Conservation (phyloP, 1,140 invertebrate genomes). For the Drusus annulatus region DNA sequence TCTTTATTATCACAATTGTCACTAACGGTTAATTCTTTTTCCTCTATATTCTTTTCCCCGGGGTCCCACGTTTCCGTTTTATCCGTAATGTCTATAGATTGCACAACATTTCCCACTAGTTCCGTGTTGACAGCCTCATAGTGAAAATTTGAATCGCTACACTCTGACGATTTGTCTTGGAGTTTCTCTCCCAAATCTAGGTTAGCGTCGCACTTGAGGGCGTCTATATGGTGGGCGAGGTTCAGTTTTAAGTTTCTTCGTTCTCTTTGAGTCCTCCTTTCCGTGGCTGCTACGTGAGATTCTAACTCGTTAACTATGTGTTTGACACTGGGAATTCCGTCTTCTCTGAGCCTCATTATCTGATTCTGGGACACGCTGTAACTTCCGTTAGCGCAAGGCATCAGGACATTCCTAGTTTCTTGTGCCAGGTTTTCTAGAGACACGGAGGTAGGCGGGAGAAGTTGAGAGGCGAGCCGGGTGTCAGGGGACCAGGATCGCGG, state of each 20-base stretch:
- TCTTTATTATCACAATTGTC: slow-evolving; percentile 61
- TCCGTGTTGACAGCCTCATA: slow-evolving; percentile 48
- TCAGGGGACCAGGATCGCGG: slow-evolving; percentile 90
- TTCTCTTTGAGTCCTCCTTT: slow-evolving; percentile 65
- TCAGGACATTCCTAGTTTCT: slow-evolving; percentile 83
- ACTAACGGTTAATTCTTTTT: slow-evolving; percentile 3
- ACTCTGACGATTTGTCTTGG: slow-evolving; percentile 61
- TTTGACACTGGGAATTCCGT: slow-evolving; percentile 73
- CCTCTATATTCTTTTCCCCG: slow-evolving; percentile 66
- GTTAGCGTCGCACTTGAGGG: slow-evolving; percentile 64
- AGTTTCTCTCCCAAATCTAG: slow-evolving; percentile 61
- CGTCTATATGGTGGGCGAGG: slow-evolving; percentile 71
- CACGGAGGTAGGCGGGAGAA: slow-evolving; percentile 73
- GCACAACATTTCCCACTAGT: slow-evolving; percentile 40
- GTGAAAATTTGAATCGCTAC: slow-evolving; percentile 59
- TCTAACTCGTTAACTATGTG: slow-evolving; percentile 79
- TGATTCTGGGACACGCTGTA: slow-evolving; percentile 93
- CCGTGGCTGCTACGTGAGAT: slow-evolving; percentile 63
- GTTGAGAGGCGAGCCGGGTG: slow-evolving; percentile 73
- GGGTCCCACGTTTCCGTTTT: slow-evolving; percentile 78
- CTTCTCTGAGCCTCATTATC: slow-evolving; percentile 82
- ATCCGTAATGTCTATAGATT: slow-evolving; percentile 64
- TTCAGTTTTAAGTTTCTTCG: slow-evolving; percentile 77
- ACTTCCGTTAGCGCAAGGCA: slow-evolving; percentile 87
- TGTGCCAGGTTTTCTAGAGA: slow-evolving; percentile 77